Evolutionary conservation across 2,797 vertebrate species (phyloP).

Genomic region (Enteromius unitaeniatus): DNA sequence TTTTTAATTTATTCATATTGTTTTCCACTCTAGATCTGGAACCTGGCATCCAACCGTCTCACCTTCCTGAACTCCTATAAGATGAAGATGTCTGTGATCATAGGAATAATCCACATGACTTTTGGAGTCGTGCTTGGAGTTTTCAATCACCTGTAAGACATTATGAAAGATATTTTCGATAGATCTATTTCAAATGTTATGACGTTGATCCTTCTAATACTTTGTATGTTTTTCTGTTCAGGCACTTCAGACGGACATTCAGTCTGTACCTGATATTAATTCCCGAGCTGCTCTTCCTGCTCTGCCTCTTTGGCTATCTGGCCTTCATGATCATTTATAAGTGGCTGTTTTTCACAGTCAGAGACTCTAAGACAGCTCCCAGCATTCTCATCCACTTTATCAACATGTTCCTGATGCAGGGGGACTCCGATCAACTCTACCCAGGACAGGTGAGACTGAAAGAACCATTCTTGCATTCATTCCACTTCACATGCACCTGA

Average conservation of each 20-base stretch:
- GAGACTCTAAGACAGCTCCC: conserved; percentile 81
- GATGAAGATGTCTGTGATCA: conserved; percentile 99
- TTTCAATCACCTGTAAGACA: conserved; percentile 94
- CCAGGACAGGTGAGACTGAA: conserved; percentile 84
- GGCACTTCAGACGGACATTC: conserved; percentile 90
- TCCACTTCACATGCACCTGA: not conserved
- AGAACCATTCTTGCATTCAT: not conserved
- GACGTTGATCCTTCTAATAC: not conserved
- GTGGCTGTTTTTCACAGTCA: conserved; percentile 85
- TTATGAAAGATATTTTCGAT: not conserved
- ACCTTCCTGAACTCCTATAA: conserved; percentile 98
- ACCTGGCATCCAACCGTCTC: conserved; percentile 92
- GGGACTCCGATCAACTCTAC: conserved; percentile 73
- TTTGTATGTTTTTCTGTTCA: conserved; percentile 59
- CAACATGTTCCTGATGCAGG: conserved; percentile 95
- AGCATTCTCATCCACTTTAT: conserved; percentile 98
- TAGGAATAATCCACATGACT: conserved; percentile 93
- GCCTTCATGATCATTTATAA: conserved; percentile 96
- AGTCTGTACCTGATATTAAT: conserved; percentile 91
- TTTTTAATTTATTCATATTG: not conserved
- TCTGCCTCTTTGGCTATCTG: conserved; percentile 94
- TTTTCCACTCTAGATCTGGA: conserved; percentile 88
- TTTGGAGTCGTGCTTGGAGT: conserved; percentile 90
- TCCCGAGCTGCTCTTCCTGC: conserved; percentile 92
- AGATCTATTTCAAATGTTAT: too few species aligned